Conservation (phyloP, 2,888 invertebrate genomes). For the Chesias legatella region DNA sequence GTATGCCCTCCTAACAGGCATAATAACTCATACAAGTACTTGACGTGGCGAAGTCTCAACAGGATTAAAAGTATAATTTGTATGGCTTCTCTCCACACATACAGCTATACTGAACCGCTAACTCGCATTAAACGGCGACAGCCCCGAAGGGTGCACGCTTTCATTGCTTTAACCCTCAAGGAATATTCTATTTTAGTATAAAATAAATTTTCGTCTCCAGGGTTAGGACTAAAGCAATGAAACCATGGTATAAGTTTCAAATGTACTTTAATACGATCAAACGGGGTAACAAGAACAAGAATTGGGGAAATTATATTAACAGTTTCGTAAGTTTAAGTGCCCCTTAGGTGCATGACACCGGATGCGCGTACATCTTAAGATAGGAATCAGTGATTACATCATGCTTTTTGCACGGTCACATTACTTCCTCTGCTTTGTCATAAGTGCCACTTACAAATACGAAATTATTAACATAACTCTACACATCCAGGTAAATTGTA, state of each 20-base stretch:
- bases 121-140: constrained; percentile 9
- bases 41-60: constrained; percentile 9
- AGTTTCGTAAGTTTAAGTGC: too few species aligned
- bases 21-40: constrained; percentile 7
- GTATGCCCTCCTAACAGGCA: constrained; percentile 6
- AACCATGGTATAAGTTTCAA: constrained; percentile 51
- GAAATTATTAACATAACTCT: background rate
- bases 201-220: constrained; percentile 27
- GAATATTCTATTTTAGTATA: constrained; percentile 21
- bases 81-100: constrained; percentile 17
- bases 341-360: too few species aligned
- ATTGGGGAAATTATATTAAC: too few species aligned
- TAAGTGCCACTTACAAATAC: background rate
- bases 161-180: constrained; percentile 74
- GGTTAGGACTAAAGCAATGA: constrained; percentile 76
- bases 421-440: too few species aligned
- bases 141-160: constrained; percentile 21
- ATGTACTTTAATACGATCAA: constrained; percentile 55
- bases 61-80: constrained; percentile 16
- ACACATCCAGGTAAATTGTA: too few species aligned
- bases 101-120: background rate
- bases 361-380: too few species aligned
- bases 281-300: constrained; percentile 45
- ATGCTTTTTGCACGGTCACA: too few species aligned
- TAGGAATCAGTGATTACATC: too few species aligned